phyloP scores from a whole-genome alignment of 2,888 invertebrate genomes.

The Brachyptera putata region DNA sequence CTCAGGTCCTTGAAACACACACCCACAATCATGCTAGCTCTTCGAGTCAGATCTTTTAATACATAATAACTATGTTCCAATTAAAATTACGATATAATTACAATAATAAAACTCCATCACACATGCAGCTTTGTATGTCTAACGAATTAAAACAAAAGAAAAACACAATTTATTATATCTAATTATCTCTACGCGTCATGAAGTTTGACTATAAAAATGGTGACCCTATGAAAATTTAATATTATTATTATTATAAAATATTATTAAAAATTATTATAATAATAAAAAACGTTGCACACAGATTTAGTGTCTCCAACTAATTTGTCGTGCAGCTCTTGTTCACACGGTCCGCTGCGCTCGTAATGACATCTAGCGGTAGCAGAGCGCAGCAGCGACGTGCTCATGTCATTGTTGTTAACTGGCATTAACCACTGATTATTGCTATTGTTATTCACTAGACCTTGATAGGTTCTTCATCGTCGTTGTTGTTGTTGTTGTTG shows the following conservation, averaged over 20 bases:
- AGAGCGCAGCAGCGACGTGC: constrained; percentile 25
- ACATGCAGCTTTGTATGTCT: too few species aligned
- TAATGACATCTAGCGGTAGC: constrained; percentile 31
- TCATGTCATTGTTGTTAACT: constrained; percentile 24
- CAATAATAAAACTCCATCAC: too few species aligned
- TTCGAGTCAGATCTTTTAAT: too few species aligned
- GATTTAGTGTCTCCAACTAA: not conserved
- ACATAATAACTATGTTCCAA: too few species aligned
- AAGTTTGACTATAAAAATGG: not conserved
- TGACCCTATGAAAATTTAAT: constrained; percentile 11
- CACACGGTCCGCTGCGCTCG: constrained; percentile 26
- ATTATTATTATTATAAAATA: constrained; percentile 9
- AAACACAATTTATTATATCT: too few species aligned
- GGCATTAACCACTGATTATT: constrained; percentile 8
- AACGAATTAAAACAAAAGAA: too few species aligned
- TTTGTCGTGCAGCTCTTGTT: constrained; percentile 11
- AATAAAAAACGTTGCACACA: constrained; percentile 8
- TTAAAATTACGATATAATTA: too few species aligned
- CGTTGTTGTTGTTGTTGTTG: not conserved
- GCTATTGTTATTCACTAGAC: constrained; percentile 25
- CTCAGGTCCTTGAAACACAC: too few species aligned
- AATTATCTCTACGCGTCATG: constrained; percentile 1
- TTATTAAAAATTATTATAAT: constrained; percentile 15
- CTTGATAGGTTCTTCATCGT: constrained; percentile 7
- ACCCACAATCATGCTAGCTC: too few species aligned